These are phyloP conservation scores for Orchesellides sinensis DNA, from an alignment of 2,888 invertebrate species.

Conservation along the genomic window DNA sequence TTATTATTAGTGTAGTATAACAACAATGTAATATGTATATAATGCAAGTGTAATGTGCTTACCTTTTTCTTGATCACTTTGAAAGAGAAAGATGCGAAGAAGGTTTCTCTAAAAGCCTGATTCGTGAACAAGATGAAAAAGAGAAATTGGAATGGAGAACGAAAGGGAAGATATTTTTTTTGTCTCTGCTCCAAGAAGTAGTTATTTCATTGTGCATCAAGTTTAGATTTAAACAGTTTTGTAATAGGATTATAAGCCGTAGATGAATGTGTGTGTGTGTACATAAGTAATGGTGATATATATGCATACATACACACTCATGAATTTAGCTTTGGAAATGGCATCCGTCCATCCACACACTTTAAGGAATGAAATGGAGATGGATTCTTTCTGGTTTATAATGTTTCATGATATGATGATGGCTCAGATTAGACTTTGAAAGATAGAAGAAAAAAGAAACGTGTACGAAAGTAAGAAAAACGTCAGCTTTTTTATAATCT, in stretches of 20 bases:
- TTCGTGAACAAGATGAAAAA: conserved; percentile 5
- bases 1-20: conserved; percentile 18
- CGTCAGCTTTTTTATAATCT: too few species aligned
- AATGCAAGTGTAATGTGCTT: conserved; percentile 4
- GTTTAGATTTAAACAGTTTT: too few species aligned
- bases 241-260: too few species aligned
- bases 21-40: conserved; percentile 13
- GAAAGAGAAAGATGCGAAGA: conserved; percentile 13
- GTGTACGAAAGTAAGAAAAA: not conserved
- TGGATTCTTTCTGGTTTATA: not conserved
- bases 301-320: not conserved
- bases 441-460: not conserved
- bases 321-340: conserved; percentile 45
- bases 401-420: conserved; percentile 7
- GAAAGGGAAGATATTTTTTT: conserved; percentile 17
- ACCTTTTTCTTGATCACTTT: conserved; percentile 1
- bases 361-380: conserved; percentile 5
- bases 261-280: not conserved
- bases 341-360: too few species aligned
- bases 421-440: conserved; percentile 16
- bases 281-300: not conserved
- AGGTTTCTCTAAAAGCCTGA: not conserved
- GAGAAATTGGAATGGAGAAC: not conserved
- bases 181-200: conserved; percentile 14
- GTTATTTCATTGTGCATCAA: not conserved